phyloP scores from a whole-genome alignment of 2,797 vertebrate species.

The Alectoris magna region DNA sequence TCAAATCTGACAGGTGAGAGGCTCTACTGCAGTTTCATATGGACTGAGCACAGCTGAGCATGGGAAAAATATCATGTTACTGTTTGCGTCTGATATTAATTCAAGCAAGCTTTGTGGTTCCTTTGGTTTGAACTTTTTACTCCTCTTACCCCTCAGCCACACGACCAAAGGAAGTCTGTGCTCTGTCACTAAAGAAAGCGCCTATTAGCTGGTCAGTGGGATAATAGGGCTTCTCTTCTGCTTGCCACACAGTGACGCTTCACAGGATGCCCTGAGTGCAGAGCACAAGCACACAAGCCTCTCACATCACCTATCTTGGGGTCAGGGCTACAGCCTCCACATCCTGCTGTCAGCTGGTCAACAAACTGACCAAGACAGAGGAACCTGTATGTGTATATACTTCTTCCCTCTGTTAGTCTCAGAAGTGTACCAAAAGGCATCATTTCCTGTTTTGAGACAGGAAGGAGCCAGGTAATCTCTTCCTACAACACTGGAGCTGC shows the following conservation, averaged over 20 bases:
- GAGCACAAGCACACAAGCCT: not conserved
- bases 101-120: not conserved
- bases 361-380: not conserved
- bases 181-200: not conserved
- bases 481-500: not conserved
- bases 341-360: not conserved
- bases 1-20: not conserved
- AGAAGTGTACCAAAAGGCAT: not conserved
- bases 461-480: not conserved
- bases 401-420: not conserved
- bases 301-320: not conserved
- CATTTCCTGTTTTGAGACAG: not conserved
- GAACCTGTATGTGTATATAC: too few species aligned
- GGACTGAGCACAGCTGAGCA: not conserved
- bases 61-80: not conserved
- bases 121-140: not conserved
- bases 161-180: not conserved
- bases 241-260: not conserved
- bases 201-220: not conserved
- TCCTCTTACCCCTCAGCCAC: not conserved
- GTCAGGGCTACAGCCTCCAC: not conserved
- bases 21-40: not conserved
- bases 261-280: not conserved
- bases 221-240: not conserved
- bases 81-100: accelerated